phyloP scores from a whole-genome alignment of 2,888 invertebrate genomes.

The Phalangium opilio region DNA sequence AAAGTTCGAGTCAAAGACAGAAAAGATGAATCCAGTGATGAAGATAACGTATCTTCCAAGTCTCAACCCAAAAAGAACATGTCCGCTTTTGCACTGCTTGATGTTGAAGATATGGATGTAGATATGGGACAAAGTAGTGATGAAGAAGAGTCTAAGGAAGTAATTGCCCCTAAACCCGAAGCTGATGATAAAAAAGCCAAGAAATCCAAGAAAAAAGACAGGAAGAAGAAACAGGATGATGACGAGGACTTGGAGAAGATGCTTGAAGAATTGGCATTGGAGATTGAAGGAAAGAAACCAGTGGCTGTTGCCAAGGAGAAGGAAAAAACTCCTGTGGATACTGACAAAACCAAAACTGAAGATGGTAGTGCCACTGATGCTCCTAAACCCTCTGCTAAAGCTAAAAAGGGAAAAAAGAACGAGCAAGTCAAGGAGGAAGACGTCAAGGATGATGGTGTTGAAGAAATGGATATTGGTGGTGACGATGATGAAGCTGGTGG shows the following conservation, averaged over 20 bases:
- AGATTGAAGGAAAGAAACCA: conserved; percentile 49
- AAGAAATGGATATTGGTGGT: conserved; percentile 2
- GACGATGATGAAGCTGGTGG: conserved; percentile 6
- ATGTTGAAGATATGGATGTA: neutral
- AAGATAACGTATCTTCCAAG: neutral
- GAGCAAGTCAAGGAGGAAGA: neutral
- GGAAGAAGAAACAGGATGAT: conserved; percentile 42
- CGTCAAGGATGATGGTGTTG: conserved; percentile 3
- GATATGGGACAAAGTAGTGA: neutral
- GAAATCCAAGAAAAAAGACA: conserved; percentile 16
- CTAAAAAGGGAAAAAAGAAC: conserved; percentile 7
- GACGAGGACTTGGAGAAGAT: conserved; percentile 67
- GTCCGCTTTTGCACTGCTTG: neutral
- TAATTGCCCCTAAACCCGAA: conserved; percentile 1
- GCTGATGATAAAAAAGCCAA: conserved; percentile 8
- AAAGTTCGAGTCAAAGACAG: conserved; percentile 33
- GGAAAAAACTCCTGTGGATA: neutral
- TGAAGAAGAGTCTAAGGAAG: conserved; percentile 27
- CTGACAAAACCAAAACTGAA: neutral
- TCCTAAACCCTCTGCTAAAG: conserved; percentile 62
- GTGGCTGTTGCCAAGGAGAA: conserved; percentile 2
- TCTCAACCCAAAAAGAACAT: neutral
- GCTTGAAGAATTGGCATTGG: conserved; percentile 63
- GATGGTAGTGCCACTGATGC: conserved; percentile 31
- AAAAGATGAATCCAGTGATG: conserved; percentile 8